Conservation (phyloP, 2,888 invertebrate genomes). For the Dysmachus trigonus region DNA sequence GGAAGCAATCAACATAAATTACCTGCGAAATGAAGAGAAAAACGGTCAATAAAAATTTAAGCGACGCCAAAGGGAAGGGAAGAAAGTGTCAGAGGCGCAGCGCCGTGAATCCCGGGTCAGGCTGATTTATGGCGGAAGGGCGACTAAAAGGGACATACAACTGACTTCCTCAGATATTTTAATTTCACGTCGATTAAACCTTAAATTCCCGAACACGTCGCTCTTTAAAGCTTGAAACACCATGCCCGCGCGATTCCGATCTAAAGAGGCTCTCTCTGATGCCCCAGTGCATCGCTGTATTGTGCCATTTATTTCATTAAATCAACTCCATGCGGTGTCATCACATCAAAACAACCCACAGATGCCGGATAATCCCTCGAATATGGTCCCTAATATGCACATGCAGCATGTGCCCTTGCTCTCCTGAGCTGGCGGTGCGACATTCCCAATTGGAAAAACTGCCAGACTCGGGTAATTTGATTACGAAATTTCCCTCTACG, state of each 20-base stretch:
- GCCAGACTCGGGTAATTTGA: background rate
- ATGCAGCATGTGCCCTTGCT: background rate
- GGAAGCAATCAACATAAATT: constrained; percentile 49
- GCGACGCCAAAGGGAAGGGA: background rate
- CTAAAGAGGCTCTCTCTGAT: background rate
- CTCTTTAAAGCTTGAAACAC: background rate
- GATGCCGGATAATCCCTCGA: background rate
- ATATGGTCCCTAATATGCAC: background rate
- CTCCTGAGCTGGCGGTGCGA: background rate
- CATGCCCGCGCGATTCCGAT: background rate
- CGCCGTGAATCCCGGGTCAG: background rate
- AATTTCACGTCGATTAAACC: background rate
- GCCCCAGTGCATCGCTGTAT: background rate
- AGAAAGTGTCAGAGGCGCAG: background rate
- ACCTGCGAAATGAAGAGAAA: constrained; percentile 44
- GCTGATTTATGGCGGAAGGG: background rate
- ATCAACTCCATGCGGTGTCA: background rate
- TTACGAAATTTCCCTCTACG: background rate
- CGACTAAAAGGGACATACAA: background rate
- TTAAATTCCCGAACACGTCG: background rate
- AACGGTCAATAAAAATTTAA: constrained; percentile 18
- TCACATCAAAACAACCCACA: background rate
- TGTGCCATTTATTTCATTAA: constrained; percentile 7
- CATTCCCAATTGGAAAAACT: background rate
- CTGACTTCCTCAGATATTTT: background rate